These are phyloP conservation scores for Bombus waltoni DNA, from an alignment of 1,140 invertebrate species.

Conservation along the genomic window DNA sequence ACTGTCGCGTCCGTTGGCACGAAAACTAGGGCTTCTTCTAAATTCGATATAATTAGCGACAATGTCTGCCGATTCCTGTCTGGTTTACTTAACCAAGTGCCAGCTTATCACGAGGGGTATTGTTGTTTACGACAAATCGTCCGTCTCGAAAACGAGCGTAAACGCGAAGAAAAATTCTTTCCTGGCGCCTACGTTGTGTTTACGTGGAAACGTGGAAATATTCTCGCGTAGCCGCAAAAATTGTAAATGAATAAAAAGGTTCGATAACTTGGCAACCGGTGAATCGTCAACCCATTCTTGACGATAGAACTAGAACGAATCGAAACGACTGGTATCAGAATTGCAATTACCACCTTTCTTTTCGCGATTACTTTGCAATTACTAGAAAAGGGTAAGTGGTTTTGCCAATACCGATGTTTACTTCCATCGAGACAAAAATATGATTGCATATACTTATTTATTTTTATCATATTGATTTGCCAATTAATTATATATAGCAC, in stretches of 20 bases:
- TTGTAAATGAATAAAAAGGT: too few relatives aligned
- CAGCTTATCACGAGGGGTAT: too few relatives aligned
- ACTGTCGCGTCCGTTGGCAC: conserved; percentile 4
- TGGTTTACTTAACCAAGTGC: too few relatives aligned
- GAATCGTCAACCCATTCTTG: too few relatives aligned
- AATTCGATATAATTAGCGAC: conserved; percentile 36
- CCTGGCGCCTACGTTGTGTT: too few relatives aligned
- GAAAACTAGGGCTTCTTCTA: conserved; percentile 8
- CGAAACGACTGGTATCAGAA: too few relatives aligned
- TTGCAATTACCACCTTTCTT: not conserved
- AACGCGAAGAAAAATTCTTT: too few relatives aligned
- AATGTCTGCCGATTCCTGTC: not conserved
- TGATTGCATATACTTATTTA: not conserved
- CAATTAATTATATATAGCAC: not conserved
- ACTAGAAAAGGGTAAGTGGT: not conserved
- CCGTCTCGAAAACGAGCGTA: not conserved
- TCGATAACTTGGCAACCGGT: too few relatives aligned
- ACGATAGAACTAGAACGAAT: too few relatives aligned
- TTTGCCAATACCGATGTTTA: not conserved
- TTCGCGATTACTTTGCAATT: not conserved
- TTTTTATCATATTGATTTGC: not conserved
- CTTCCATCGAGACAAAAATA: not conserved
- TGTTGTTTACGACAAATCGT: not conserved
- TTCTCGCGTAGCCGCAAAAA: too few relatives aligned
- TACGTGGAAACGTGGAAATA: too few relatives aligned